Evolutionary conservation across 2,797 vertebrate genomes (phyloP), one percentile per base, ranked within the genome.

Genomic region (Iguana delicatissima): DNA sequence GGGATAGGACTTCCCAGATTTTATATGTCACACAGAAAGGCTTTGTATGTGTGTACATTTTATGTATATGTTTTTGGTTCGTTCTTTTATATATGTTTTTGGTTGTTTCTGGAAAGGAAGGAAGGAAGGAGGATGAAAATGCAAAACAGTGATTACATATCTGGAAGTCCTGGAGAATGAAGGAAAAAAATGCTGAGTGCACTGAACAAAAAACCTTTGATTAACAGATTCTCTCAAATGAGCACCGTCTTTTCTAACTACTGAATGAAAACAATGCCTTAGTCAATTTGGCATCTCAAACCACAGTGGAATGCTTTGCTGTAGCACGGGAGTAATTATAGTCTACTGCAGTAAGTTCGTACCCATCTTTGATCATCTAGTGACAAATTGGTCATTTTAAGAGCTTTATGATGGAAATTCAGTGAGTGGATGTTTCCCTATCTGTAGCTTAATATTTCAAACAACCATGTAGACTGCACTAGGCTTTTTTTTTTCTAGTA

Each of bases 171-270:
- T 35, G 72, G 24, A n/a, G 67, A 55, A 57, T 35, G 20, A 74
- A 57, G 57, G 10, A 46, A 46, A 46, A 74, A n/a, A 73, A 85
- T 57, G 22, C 29, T 50, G 32, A 50, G 72, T 57, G n/a, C 32
- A 12, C 52, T 14, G 9, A 74, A 85, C 6, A 74, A 74, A 74
- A 85, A 13, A 67, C 57, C 26, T 64, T 89, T 77, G 57, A 89
- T 77, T 84, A 35, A 64, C 32, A 59, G 72, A 32, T 32, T 64
- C 38, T 59, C 72, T 77, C 42, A 67, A 67, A 89, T 82, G 76
- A 89, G 72, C 81, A 50, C 26, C 52, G 35, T 84, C 10, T 62
- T 77, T 77, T 64, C 57, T 77, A 64, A 50, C 35, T 84, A 84
- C 38, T 67, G 42, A 67, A 84, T 89, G 81, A 77, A 84, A 77